Base-by-base conservation (phyloP, 30 jellyfish, hydroid and myxozoan species). In the Aurelia aurita complex sp. Pacific region DNA sequence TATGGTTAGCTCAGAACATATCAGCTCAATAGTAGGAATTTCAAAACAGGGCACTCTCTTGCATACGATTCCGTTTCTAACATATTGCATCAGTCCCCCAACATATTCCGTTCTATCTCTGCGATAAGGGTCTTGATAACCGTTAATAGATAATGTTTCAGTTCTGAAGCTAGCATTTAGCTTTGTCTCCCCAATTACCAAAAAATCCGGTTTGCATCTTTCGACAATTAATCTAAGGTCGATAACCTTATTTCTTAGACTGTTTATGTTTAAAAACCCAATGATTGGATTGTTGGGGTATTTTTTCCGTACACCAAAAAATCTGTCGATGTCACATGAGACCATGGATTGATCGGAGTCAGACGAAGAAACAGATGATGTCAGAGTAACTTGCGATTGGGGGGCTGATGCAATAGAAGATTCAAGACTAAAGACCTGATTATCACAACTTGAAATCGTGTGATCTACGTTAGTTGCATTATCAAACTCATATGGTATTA, bases 81-180 rank as follows among this genome's bases (percentile, higher is more conserved):
- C 66, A 36, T 76, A 59, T 60, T 76, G 87, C 76, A 76, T 76
- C n/a, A 76, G 62, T 35, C 76, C 87, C 35, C 87, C 87, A 11
- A 77, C 85, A 59, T 14, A 54, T 57, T 75, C 85, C 51, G 23
- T 55, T 16, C 76, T 63, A 59, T 60, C 87, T 19, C 46, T 33
- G 64, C 87, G 87, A 34, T 53, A 35, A 35, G 87, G 87, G 76
- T 46, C 6, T 60, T 76, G 75, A 32, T 76, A 76, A 57, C 61
- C 55, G 18, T 75, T 32, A n/a, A 32, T 46, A 10, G 29, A 19
- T 19, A 75, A 75, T 35, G 32, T 29, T 10, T 50, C 73, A 75
- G 64, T 71, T 71, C n/a, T 34, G 65, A 71, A 71, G 40, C 50
- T 52, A 12, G 64, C 53, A 71, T 71, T 71, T 16, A 71, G 81